Conservation (phyloP, 2,888 invertebrate genomes). For the Callyntrura guangdongensis region DNA sequence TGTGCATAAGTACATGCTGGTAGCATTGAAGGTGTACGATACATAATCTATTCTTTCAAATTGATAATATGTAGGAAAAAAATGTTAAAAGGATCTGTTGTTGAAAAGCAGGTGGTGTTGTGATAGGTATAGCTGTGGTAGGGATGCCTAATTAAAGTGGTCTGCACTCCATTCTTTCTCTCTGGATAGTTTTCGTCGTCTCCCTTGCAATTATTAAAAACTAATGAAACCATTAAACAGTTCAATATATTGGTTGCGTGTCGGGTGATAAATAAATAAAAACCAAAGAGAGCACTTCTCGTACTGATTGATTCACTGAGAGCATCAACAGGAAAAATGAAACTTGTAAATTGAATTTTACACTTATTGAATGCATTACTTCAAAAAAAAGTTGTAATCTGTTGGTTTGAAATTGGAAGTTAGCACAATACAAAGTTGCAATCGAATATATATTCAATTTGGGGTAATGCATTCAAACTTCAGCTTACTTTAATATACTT, state of each 20-base stretch:
- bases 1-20: not conserved
- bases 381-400: not conserved
- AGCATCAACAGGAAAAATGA: slow-evolving; percentile 22
- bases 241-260: slow-evolving; percentile 5
- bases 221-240: slow-evolving; percentile 59
- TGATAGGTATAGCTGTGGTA: too few species aligned
- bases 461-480: not conserved
- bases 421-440: not conserved
- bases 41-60: not conserved
- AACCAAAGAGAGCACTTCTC: not conserved
- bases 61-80: not conserved
- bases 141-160: too few species aligned
- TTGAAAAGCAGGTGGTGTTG: not conserved
- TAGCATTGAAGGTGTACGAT: not conserved
- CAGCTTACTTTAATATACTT: not conserved
- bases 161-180: too few species aligned
- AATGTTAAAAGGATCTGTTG: not conserved
- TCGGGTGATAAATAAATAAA: not conserved
- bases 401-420: not conserved
- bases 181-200: too few species aligned
- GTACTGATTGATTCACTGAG: slow-evolving; percentile 29
- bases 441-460: not conserved
- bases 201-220: slow-evolving; percentile 41
- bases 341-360: slow-evolving; percentile 36
- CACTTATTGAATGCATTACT: slow-evolving; percentile 17